Conservation (phyloP, 2,113 vertebrate species). For the Oxygymnocypris stewartii region DNA sequence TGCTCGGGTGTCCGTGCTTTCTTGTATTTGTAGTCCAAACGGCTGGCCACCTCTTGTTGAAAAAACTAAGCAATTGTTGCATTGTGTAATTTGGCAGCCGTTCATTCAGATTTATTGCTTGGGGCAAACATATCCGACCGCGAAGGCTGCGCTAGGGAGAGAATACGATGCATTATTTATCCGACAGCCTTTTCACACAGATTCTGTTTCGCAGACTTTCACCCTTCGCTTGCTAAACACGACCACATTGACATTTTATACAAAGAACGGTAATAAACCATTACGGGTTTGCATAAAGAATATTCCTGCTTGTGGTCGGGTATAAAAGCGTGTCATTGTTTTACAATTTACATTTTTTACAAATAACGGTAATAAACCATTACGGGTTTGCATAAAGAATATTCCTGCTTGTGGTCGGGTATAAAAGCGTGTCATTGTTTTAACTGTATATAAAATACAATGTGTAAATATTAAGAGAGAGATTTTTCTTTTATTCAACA, state of each 20-base stretch:
- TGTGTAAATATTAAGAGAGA: not conserved
- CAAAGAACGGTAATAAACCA: not conserved
- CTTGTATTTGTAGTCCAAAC: not conserved
- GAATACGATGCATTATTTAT: slow-evolving; percentile 15
- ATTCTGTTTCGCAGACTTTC: slow-evolving; percentile 12
- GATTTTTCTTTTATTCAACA: too few relatives aligned
- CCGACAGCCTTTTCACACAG: not conserved
- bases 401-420: too few relatives aligned
- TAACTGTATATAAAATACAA: not conserved
- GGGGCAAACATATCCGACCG: not conserved
- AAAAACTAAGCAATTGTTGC: not conserved
- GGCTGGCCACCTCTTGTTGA: not conserved
- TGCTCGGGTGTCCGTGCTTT: not conserved
- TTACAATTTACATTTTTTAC: not conserved
- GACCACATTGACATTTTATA: not conserved
- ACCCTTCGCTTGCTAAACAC: not conserved
- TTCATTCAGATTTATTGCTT: not conserved
- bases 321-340: not conserved
- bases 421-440: not conserved
- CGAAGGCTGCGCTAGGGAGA: not conserved
- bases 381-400: not conserved
- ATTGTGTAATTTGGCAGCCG: not conserved
- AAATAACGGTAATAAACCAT: not conserved
- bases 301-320: too few relatives aligned
- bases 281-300: not conserved